Percentiles rank a stretch among this genome's conserved stretches.
These are phyloP conservation scores for Laupala kohalensis DNA, from an alignment of 1,140 invertebrate genomes.

Conservation along the genomic window DNA sequence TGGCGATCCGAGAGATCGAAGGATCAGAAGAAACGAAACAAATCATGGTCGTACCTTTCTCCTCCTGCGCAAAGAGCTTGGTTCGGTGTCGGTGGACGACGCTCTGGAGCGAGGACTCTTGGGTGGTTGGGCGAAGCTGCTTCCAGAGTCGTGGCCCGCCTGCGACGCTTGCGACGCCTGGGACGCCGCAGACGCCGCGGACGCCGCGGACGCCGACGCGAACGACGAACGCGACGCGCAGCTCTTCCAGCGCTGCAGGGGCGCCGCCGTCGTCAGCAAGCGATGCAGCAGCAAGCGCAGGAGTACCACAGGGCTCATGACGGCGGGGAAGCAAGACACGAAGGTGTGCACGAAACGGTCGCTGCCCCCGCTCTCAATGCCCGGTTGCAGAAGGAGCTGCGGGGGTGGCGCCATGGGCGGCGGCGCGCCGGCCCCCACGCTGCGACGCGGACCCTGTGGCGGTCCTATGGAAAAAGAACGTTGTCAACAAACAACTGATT, in stretches of 20 bases:
- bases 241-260: constrained; percentile 31
- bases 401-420: constrained; percentile 5
- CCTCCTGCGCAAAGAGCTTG: constrained; percentile 26
- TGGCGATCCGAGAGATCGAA: no score
- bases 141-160: no score
- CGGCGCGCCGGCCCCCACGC: constrained; percentile 7
- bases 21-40: no score
- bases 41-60: constrained; percentile 27
- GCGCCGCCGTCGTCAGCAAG: constrained; percentile 35
- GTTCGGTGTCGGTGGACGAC: constrained; percentile 30
- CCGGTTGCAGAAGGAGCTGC: neutral
- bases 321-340: constrained; percentile 34
- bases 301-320: constrained; percentile 44
- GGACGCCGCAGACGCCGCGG: constrained; percentile 19
- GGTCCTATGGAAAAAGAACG: no score
- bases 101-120: constrained; percentile 24
- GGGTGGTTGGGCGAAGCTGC: no score
- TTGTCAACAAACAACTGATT: no score
- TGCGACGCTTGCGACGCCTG: no score
- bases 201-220: constrained; percentile 26
- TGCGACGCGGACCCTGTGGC: constrained; percentile 6
- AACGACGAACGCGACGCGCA: constrained; percentile 30
- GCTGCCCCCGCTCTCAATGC: no score
- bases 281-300: constrained; percentile 44
- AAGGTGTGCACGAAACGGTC: constrained; percentile 28